These are phyloP conservation scores for Oenanthe oenanthe DNA, from an alignment of 2,113 vertebrate species.

Conservation along the genomic window DNA sequence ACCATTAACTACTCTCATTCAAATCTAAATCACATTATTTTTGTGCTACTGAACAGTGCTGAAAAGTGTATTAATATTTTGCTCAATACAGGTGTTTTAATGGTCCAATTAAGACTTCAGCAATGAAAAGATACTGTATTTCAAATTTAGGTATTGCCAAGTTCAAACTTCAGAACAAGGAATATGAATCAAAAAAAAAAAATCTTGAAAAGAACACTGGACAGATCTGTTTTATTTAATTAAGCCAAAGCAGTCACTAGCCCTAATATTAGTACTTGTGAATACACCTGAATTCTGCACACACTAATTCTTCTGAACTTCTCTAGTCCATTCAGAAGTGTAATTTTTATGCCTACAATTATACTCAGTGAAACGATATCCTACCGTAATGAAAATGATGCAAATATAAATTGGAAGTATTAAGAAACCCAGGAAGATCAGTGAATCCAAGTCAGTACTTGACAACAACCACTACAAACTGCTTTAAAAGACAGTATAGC, in stretches of 20 bases:
- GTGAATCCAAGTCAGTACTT: neutral
- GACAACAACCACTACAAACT: neutral
- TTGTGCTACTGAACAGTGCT: neutral
- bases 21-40: neutral
- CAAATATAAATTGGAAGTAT: neutral
- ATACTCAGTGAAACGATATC: neutral
- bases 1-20: neutral
- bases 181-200: neutral
- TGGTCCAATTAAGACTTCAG: neutral
- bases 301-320: neutral
- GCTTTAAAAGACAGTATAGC: neutral
- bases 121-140: neutral
- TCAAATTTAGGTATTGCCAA: neutral
- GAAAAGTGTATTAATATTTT: neutral
- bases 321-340: neutral
- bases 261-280: neutral
- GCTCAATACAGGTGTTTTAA: neutral
- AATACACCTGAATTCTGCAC: neutral
- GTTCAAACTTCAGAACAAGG: neutral
- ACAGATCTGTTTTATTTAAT: neutral
- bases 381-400: neutral
- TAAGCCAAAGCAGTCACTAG: neutral
- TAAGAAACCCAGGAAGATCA: neutral
- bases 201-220: neutral
- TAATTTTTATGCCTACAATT: neutral